Base-by-base conservation (phyloP, 2,113 vertebrate genomes). In the Prietella phreatophila region DNA sequence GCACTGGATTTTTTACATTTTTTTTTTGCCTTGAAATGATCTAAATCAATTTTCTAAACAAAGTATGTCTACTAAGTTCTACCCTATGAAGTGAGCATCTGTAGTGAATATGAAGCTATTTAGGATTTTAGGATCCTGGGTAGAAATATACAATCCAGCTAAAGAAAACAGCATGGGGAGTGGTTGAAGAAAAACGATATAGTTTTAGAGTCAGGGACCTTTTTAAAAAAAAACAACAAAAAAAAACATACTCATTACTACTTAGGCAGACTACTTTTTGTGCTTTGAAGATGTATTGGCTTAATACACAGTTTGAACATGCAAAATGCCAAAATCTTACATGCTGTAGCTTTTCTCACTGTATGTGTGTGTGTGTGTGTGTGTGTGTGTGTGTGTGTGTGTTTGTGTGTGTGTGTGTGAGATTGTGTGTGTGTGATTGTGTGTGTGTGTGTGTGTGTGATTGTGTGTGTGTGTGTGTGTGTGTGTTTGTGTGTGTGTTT, bases 381-480 rank as follows among this genome's bases (percentile, higher is more conserved):
- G 79, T 87, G 78, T 87, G 86, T 82, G 65, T 87, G 47, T 89
- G 36, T 88, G 42, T 79, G 25, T 80, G 58, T 79, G 85, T 87
- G 65, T 73, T 79, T 86, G 61, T 81, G 47, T 82, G 78, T 87
- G 79, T 87, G 78, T 87, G 86, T 82, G 65, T 87, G 47, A n/a
- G n/a, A n/a, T n/a, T n/a, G 42, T 79, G 25, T 80, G 58, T 79
- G 85, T 87, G 65, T 73, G 86, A n/a, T n/a, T 86, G 61, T 81
- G 47, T 82, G 78, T 87, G 79, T 87, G 78, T 87, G 86, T 82
- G 65, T 87, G 47, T 89, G 36, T 88, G 42, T 79, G 25, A 56
- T 36, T 79, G 85, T 87, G 65, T 73, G 86, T 86, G 61, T 81
- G 47, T 82, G 78, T 87, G 79, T 87, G 78, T 87, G 86, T 82